A percentile compares a stretch with the other conserved stretches of the same genome.
phyloP scores from a whole-genome alignment of 2,888 invertebrate species.

The Smittia sp. region DNA sequence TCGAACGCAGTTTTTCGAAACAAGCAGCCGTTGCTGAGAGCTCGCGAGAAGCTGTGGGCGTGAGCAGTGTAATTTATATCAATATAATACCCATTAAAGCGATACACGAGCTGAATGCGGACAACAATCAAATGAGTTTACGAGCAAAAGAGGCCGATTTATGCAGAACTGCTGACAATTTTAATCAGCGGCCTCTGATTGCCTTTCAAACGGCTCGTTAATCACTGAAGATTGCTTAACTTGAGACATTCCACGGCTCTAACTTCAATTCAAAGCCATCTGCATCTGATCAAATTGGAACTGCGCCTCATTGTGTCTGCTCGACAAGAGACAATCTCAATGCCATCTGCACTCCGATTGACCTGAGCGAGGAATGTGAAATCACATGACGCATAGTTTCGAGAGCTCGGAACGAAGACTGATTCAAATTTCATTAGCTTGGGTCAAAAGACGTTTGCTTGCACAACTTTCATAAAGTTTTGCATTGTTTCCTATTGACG shows the following conservation, averaged over 20 bases:
- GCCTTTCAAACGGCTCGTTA: not conserved
- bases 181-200: not conserved
- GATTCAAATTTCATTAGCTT: constrained; percentile 33
- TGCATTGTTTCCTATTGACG: not conserved
- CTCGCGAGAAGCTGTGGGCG: constrained; percentile 15
- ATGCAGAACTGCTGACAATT: not conserved
- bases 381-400: constrained; percentile 1
- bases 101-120: not conserved
- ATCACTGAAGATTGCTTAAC: not conserved
- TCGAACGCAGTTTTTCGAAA: not conserved
- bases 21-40: not conserved
- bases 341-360: constrained; percentile 17
- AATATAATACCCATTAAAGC: constrained; percentile 10
- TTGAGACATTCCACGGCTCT: not conserved
- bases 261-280: not conserved
- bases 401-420: constrained; percentile 19
- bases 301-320: not conserved
- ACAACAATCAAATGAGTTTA: constrained; percentile 10
- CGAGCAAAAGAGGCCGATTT: not conserved
- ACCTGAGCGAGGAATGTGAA: not conserved
- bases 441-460: not conserved
- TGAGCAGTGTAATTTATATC: constrained; percentile 33
- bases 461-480: not conserved
- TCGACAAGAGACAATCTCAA: not conserved
- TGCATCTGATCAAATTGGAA: not conserved